Evolutionary conservation across 92 coral and sea anemone genomes (phyloP).

Genomic region (Epizoanthus scotinus): DNA sequence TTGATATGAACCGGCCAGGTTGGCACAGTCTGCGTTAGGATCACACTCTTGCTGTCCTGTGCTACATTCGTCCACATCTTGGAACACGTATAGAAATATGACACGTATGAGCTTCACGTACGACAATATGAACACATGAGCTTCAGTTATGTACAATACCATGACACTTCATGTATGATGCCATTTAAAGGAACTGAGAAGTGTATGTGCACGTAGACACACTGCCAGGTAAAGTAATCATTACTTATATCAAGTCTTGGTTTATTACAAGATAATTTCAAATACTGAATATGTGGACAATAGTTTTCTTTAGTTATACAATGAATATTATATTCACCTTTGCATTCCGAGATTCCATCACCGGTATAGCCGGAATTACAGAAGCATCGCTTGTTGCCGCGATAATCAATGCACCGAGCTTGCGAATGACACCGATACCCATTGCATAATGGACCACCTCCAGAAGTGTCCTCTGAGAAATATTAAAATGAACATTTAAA

Average conservation of each 20-base stretch:
- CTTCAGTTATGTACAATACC: neutral
- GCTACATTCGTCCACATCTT: constrained; percentile 72
- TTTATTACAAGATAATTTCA: no score
- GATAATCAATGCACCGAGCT: constrained; percentile 70
- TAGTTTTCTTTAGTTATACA: no score
- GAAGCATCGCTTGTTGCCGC: constrained; percentile 53
- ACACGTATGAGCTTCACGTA: neutral
- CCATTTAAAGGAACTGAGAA: neutral
- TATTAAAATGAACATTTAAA: neutral
- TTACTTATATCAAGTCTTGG: no score
- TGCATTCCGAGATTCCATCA: constrained; percentile 61
- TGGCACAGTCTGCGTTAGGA: constrained; percentile 68
- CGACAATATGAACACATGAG: no score
- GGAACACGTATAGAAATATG: neutral
- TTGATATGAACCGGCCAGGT: constrained; percentile 56
- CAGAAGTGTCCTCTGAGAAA: neutral
- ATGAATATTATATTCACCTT: constrained; percentile 3
- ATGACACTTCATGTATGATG: neutral
- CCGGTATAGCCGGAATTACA: constrained; percentile 81
- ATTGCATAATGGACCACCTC: constrained; percentile 46
- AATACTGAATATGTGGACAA: no score
- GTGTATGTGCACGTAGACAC: no score
- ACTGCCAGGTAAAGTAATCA: no score
- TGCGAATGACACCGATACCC: constrained; percentile 60
- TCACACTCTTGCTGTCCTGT: constrained; percentile 51